Conservation (phyloP, 2,797 vertebrate species). For the Bradypodion pumilum region DNA sequence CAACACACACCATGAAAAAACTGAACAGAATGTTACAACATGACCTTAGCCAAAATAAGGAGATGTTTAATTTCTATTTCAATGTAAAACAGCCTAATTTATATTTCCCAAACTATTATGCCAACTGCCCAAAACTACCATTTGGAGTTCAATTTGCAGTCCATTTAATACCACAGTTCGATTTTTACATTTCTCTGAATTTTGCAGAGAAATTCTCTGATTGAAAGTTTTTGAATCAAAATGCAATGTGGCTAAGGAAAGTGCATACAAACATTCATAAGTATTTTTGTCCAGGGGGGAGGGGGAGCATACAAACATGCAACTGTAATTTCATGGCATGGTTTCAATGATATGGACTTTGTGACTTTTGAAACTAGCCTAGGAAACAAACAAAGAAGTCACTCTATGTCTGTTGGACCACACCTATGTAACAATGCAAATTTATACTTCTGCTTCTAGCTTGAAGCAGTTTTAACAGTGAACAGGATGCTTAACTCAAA, state of each 20-base stretch:
- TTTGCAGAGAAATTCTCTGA: background rate
- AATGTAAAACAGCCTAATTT: background rate
- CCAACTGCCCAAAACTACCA: background rate
- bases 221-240: background rate
- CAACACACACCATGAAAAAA: too few relatives aligned
- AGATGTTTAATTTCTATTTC: background rate
- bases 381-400: background rate
- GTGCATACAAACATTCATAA: background rate
- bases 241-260: background rate
- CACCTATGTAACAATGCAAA: conserved; percentile 57
- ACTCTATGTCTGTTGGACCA: conserved; percentile 39
- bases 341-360: too few relatives aligned
- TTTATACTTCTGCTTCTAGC: conserved; percentile 33
- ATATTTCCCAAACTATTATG: background rate
- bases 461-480: conserved; percentile 66
- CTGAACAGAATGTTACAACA: background rate
- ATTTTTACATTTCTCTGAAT: background rate
- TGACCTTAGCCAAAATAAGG: background rate
- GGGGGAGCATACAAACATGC: background rate
- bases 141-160: too few relatives aligned
- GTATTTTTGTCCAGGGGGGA: background rate
- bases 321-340: too few relatives aligned
- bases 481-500: conserved; percentile 77
- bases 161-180: too few relatives aligned
- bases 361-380: too few relatives aligned